phyloP scores from a whole-genome alignment of 2,113 vertebrate species.

The Pelusios castaneus region DNA sequence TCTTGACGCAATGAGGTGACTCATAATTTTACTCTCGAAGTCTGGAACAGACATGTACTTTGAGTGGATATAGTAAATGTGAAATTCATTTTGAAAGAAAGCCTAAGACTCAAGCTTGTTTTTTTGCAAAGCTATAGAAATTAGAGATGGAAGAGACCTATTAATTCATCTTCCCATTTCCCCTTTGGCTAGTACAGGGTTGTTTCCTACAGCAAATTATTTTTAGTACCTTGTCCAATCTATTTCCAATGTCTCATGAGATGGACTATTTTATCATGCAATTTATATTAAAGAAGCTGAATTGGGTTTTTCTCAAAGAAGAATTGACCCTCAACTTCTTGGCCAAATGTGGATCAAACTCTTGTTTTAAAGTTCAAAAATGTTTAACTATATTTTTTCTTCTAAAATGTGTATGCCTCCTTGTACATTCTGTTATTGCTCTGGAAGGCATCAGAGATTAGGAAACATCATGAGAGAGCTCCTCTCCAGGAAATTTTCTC shows the following conservation, averaged over 20 bases:
- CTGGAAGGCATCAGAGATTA: background rate
- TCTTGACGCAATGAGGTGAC: background rate
- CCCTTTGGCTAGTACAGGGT: background rate
- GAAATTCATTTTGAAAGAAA: conserved; percentile 29
- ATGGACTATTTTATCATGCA: background rate
- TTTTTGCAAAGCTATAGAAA: background rate
- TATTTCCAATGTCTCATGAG: background rate
- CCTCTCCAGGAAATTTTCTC: background rate
- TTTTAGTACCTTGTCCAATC: background rate
- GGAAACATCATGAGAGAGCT: rapidly evolving
- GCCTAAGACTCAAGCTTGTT: background rate
- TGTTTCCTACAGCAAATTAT: background rate
- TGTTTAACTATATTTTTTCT: background rate
- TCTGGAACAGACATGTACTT: background rate
- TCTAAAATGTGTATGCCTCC: background rate
- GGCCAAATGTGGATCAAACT: background rate
- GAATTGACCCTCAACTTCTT: background rate
- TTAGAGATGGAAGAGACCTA: conserved; percentile 6
- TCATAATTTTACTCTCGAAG: background rate
- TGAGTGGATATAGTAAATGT: background rate
- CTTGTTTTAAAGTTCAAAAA: background rate
- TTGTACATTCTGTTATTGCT: background rate
- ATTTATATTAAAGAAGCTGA: background rate
- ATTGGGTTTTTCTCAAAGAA: background rate
- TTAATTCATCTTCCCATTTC: conserved; percentile 12